Evolutionary conservation across 2,113 vertebrate genomes (phyloP), one percentile per base, ranked within the genome.

Genomic region (Nycticebus coucang): DNA sequence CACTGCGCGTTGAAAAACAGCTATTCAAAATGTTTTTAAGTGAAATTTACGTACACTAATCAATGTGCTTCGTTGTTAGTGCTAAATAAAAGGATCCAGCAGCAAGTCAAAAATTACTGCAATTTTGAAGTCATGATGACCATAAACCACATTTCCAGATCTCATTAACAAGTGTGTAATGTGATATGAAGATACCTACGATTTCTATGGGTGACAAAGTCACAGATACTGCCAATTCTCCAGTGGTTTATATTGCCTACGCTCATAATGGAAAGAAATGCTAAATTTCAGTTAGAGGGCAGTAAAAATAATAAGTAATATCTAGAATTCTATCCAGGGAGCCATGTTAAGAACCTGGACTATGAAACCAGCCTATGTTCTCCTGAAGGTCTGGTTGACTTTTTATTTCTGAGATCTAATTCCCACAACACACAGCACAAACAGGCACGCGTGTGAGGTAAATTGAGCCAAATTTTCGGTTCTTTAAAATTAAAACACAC

Each of bases 1-100:
- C 5, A 26, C 19, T 81, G 24, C 41, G 37, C 72, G 66, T 4
- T 72, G 33, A 94, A 94, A 94, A 84, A 83, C 0, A 83, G 37
- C 92, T 72, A 69, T 15, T 84, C 59, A 72, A 93, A 95, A 69
- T 79, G 79, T 26, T 64, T 64, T 30, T 77, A 93, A 79, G 68
- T 45, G 55, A 30, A 74, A 78, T 22, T 26, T 71, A 74, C 3
- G 45, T 33, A 69, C 0, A 87, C 64, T 37, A 69, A 60, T 69
- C 30, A 33, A 24, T 24, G 62, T 87, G 60, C 60, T 95, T 79
- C 60, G 53, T 12, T 33, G 75, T 69, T 71, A 64, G 53, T 17
- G 18, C 55, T 88, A 78, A 91, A 66, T 71, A 80, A 22, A 78
- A 88, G 69, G 30, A 89, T 10, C 62, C 69, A 92, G n/a, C 41